Percentiles rank a stretch among this genome's conserved stretches.
These are phyloP conservation scores for Gobio occitaniae DNA, from an alignment of 2,797 vertebrate species.

Conservation along the genomic window DNA sequence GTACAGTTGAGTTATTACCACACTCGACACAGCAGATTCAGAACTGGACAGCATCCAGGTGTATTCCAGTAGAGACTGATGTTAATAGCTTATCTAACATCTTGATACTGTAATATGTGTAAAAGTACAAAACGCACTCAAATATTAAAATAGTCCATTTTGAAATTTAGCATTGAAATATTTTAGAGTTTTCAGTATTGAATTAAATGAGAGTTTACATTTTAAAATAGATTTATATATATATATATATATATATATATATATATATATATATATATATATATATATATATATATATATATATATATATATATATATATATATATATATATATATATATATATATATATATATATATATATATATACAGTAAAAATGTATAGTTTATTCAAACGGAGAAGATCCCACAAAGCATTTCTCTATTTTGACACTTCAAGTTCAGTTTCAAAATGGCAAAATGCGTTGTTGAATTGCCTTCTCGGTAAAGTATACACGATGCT, in stretches of 20 bases:
- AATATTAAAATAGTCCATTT: too few relatives aligned
- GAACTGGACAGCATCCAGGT: slow-evolving; percentile 60
- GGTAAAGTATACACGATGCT: not conserved
- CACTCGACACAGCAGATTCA: slow-evolving; percentile 45
- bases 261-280: too few relatives aligned
- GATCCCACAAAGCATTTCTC: not conserved
- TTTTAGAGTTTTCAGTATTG: too few relatives aligned
- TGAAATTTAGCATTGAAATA: too few relatives aligned
- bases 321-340: too few relatives aligned
- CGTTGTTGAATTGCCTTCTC: not conserved
- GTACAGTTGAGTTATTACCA: not conserved
- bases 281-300: too few relatives aligned
- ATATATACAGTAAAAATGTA: not conserved
- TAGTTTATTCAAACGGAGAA: not conserved
- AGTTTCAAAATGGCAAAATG: not conserved
- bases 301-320: too few relatives aligned
- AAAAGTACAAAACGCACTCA: too few relatives aligned
- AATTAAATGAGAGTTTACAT: too few relatives aligned
- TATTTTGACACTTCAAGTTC: not conserved
- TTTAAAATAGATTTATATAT: too few relatives aligned
- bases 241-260: too few relatives aligned
- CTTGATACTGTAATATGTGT: not conserved
- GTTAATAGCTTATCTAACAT: not conserved
- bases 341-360: too few relatives aligned
- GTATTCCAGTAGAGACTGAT: not conserved